Conservation (phyloP, 1,140 invertebrate species). For the Monomorium pharaonis region DNA sequence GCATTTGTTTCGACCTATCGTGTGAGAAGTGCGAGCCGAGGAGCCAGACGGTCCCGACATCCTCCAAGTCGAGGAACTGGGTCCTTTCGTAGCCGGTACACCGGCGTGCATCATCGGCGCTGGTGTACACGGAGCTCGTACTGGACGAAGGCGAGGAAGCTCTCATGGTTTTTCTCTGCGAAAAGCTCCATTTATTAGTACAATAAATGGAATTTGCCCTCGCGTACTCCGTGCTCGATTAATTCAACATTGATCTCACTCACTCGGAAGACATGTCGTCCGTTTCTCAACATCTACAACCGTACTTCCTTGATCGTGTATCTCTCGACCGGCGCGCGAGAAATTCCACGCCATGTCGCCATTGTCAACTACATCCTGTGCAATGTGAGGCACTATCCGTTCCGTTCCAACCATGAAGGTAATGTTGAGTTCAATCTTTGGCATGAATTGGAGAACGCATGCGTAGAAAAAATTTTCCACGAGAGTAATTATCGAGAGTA, state of each 20-base stretch:
- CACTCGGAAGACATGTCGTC: constrained; percentile 38
- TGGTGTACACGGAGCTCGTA: constrained; percentile 63
- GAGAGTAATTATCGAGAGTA: neutral
- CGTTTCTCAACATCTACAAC: constrained; percentile 39
- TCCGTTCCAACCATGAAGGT: neutral
- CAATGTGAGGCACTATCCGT: neutral
- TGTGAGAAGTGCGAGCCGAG: constrained; percentile 50
- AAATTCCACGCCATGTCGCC: constrained; percentile 17
- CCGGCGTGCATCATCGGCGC: constrained; percentile 37
- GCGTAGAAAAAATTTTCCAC: neutral
- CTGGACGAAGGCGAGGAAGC: constrained; percentile 60
- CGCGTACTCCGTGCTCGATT: neutral
- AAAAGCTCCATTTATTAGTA: constrained; percentile 24
- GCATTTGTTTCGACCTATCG: constrained; percentile 20
- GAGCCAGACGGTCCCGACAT: constrained; percentile 61
- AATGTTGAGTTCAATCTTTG: neutral
- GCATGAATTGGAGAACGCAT: neutral
- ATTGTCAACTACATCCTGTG: neutral
- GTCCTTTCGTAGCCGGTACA: constrained; percentile 34
- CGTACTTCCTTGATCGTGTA: neutral
- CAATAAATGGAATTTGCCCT: neutral
- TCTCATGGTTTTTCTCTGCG: constrained; percentile 63
- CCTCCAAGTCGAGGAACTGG: constrained; percentile 51
- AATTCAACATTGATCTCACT: constrained; percentile 12
- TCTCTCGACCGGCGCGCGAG: neutral